These are phyloP conservation scores for Nematostella vectensis DNA, from an alignment of 92 coral and sea anemone genomes.

Conservation along the genomic window DNA sequence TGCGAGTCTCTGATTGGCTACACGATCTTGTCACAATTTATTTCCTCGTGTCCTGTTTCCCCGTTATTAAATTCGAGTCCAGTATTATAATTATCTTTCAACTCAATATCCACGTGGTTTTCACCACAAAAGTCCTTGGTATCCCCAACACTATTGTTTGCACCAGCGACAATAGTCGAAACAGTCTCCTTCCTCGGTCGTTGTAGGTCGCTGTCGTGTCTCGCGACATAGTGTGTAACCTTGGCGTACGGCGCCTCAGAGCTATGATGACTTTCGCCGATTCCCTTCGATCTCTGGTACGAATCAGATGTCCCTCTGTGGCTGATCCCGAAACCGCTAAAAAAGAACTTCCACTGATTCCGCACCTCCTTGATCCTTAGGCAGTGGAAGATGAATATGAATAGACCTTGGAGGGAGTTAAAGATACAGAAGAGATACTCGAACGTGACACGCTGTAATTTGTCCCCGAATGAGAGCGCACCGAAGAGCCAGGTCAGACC, in stretches of 20 bases:
- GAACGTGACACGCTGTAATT: conserved; percentile 51
- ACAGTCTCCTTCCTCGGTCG: conserved; percentile 11
- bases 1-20: too few relatives aligned
- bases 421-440: conserved; percentile 88
- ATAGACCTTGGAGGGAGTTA: conserved; percentile 88
- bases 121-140: not conserved
- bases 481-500: conserved; percentile 95
- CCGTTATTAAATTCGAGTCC: too few relatives aligned
- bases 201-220: conserved; percentile 5
- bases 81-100: too few relatives aligned
- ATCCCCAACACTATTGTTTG: not conserved
- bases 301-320: conserved; percentile 22
- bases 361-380: conserved; percentile 76
- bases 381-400: conserved; percentile 86
- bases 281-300: conserved; percentile 42
- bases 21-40: too few relatives aligned
- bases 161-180: not conserved
- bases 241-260: conserved; percentile 7
- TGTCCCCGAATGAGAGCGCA: conserved; percentile 60
- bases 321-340: conserved; percentile 47
- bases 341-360: conserved; percentile 59
- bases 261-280: conserved; percentile 40
- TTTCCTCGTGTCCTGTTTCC: too few relatives aligned
- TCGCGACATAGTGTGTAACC: conserved; percentile 8
- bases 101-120: too few relatives aligned